phyloP scores from a whole-genome alignment of 2,888 invertebrate genomes.

The Sphecodes monilicornis region DNA sequence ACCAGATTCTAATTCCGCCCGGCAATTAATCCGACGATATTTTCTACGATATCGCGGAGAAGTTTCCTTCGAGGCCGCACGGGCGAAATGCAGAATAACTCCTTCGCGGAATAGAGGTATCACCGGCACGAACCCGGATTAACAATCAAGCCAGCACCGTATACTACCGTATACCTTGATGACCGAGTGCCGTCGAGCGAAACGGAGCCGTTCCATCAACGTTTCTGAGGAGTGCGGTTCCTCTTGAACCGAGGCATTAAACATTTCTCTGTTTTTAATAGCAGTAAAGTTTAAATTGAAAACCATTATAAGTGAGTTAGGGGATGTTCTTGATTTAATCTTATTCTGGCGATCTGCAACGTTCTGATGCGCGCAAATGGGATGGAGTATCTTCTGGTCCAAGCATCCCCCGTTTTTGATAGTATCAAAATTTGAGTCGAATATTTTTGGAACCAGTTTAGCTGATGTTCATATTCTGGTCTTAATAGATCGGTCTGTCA shows the following conservation, averaged over 20 bases:
- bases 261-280: background rate
- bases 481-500: too few relatives aligned
- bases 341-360: background rate
- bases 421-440: too few relatives aligned
- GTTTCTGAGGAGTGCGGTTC: background rate
- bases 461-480: too few relatives aligned
- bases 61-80: background rate
- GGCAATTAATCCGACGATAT: constrained; percentile 54
- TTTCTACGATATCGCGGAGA: constrained; percentile 19
- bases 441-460: too few relatives aligned
- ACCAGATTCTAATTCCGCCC: constrained; percentile 24
- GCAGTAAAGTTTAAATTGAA: background rate
- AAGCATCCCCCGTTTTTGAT: too few relatives aligned
- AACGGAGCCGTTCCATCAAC: background rate
- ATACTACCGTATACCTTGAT: background rate
- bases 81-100: background rate
- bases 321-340: background rate
- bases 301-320: background rate
- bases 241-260: background rate
- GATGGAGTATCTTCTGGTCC: too few relatives aligned
- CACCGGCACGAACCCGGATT: background rate
- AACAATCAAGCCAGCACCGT: background rate
- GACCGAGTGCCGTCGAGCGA: background rate
- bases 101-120: background rate
- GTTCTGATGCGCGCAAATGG: too few relatives aligned